phyloP scores from a whole-genome alignment of 1,140 invertebrate species.

The Panulirus ornatus region DNA sequence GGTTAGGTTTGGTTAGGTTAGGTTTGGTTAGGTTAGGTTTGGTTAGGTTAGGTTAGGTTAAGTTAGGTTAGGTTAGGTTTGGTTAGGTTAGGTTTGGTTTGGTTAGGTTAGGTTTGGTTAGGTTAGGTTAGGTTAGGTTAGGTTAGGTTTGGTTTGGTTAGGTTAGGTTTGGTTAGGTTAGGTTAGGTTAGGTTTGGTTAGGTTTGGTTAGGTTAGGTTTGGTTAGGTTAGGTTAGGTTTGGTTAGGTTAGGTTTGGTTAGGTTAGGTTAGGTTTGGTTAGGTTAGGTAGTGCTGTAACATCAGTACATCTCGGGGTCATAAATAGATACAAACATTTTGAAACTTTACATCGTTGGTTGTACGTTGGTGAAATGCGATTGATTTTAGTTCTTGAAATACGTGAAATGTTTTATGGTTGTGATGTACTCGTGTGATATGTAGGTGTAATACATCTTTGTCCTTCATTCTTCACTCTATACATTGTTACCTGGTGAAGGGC shows the following conservation, averaged over 20 bases:
- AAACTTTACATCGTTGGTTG: no score
- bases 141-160: not conserved
- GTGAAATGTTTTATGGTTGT: no score
- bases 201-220: slow-evolving; percentile 1
- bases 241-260: slow-evolving; percentile 3
- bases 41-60: slow-evolving; percentile 9
- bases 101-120: slow-evolving; percentile 3
- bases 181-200: not conserved
- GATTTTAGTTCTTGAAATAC: no score
- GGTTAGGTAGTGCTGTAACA: not conserved
- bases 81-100: not conserved
- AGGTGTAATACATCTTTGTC: no score
- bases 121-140: slow-evolving; percentile 9
- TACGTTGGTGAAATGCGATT: no score
- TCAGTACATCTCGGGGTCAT: no score
- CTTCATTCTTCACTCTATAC: no score
- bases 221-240: slow-evolving; percentile 3
- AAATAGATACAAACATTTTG: no score
- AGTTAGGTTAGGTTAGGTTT: slow-evolving; percentile 1
- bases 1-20: slow-evolving; percentile 3
- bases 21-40: not conserved
- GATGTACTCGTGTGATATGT: no score
- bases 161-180: not conserved
- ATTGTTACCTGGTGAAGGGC: no score
- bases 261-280: slow-evolving; percentile 3